Evolutionary conservation across 2,797 vertebrate genomes (phyloP).

Genomic region (Hydrophis major): DNA sequence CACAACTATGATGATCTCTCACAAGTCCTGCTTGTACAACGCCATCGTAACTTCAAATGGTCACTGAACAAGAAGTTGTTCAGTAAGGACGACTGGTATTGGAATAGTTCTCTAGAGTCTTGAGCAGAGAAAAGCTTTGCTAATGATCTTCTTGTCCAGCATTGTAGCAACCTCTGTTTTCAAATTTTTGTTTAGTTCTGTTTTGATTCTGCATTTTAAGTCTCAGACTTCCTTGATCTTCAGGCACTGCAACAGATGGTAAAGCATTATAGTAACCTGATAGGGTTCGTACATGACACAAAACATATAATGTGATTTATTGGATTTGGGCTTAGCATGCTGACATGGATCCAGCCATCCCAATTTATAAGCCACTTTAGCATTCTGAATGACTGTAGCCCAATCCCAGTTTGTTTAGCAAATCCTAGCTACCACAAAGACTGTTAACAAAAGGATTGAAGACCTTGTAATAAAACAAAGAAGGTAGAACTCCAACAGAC

Average conservation of each 20-base stretch:
- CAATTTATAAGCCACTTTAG: not conserved
- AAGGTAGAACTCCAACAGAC: not conserved
- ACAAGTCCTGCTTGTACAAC: not conserved
- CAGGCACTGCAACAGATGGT: not conserved
- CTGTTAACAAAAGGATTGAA: not conserved
- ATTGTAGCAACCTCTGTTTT: not conserved
- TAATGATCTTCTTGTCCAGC: not conserved
- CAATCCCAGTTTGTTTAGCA: not conserved
- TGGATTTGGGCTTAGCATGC: not conserved
- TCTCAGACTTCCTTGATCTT: not conserved
- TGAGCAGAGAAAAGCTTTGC: not conserved
- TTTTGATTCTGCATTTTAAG: not conserved
- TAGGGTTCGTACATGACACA: not conserved
- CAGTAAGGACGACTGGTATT: not conserved
- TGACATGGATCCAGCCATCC: not conserved
- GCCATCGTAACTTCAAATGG: too few relatives aligned
- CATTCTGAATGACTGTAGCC: not conserved
- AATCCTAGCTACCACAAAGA: not conserved
- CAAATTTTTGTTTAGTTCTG: not conserved
- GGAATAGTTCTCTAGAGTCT: not conserved
- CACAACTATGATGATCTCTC: not conserved
- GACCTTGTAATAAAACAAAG: not conserved
- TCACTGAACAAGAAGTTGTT: not conserved
- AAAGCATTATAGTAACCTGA: not conserved
- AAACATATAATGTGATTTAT: not conserved